Conservation (phyloP, 2,113 vertebrate genomes). For the Oreochromis spilurus region DNA sequence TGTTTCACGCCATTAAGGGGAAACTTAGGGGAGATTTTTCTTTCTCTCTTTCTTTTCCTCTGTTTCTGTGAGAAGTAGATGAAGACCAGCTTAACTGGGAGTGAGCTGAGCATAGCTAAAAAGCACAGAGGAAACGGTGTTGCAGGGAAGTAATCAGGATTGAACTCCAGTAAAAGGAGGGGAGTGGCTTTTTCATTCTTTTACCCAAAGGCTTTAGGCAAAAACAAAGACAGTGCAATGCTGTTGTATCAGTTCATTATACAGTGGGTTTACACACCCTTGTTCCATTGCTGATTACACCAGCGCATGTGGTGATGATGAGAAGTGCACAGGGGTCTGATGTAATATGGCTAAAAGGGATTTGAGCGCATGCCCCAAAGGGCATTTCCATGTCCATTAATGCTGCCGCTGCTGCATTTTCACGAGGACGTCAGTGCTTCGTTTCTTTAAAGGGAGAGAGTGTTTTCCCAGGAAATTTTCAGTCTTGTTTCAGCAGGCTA, state of each 20-base stretch:
- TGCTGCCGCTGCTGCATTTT: slow-evolving; percentile 54
- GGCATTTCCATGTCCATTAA: slow-evolving; percentile 65
- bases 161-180: slow-evolving; percentile 24
- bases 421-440: slow-evolving; percentile 48
- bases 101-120: slow-evolving; percentile 41
- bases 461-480: slow-evolving; percentile 68
- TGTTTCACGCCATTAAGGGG: slow-evolving; percentile 75
- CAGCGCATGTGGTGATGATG: slow-evolving; percentile 47
- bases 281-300: slow-evolving; percentile 50
- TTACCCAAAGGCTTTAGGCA: slow-evolving; percentile 8
- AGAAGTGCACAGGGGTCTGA: slow-evolving; percentile 58
- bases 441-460: slow-evolving; percentile 56
- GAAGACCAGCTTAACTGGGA: slow-evolving; percentile 42
- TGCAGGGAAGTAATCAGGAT: slow-evolving; percentile 45
- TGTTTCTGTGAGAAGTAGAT: slow-evolving; percentile 24
- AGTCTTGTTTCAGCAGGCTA: slow-evolving; percentile 67
- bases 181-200: slow-evolving; percentile 5
- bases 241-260: slow-evolving; percentile 41
- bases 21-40: slow-evolving; percentile 62
- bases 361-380: slow-evolving; percentile 64
- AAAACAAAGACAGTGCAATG: slow-evolving; percentile 32
- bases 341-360: slow-evolving; percentile 77
- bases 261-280: slow-evolving; percentile 48
- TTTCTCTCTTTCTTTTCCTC: slow-evolving; percentile 5
- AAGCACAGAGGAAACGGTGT: slow-evolving; percentile 44